Percentiles rank a stretch among this genome's conserved stretches.
phyloP scores from a whole-genome alignment of 2,113 vertebrate genomes.

The Peucedramus taeniatus region DNA sequence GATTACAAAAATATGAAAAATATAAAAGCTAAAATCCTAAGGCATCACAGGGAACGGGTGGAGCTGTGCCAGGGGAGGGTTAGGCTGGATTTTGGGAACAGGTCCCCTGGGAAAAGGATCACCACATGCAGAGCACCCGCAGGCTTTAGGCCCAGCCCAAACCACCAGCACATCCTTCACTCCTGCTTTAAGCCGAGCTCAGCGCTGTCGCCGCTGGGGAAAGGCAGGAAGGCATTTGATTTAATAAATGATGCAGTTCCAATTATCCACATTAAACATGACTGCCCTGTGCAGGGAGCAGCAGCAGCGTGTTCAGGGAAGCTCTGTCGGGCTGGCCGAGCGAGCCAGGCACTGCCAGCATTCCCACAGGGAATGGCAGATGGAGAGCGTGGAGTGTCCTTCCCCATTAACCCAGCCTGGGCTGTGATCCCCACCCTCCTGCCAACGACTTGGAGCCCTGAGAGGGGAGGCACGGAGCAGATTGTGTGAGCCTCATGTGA shows the following conservation, averaged over 20 bases:
- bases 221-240: background rate
- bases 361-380: background rate
- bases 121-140: accelerated
- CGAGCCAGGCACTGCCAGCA: background rate
- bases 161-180: background rate
- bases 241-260: constrained; percentile 18
- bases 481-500: accelerated
- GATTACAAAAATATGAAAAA: background rate
- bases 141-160: background rate
- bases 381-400: accelerated
- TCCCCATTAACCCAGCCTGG: background rate
- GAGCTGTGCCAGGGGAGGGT: background rate
- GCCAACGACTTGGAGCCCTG: background rate
- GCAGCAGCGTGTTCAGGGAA: background rate
- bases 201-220: accelerated
- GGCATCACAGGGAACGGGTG: accelerated
- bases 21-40: background rate
- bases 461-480: background rate
- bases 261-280: background rate
- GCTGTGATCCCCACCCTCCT: background rate
- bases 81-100: background rate
- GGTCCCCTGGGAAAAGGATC: background rate
- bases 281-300: background rate
- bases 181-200: background rate
- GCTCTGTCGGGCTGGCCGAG: background rate